Conservation (phyloP, 2,888 invertebrate genomes). For the Macrophya alboannulata region DNA sequence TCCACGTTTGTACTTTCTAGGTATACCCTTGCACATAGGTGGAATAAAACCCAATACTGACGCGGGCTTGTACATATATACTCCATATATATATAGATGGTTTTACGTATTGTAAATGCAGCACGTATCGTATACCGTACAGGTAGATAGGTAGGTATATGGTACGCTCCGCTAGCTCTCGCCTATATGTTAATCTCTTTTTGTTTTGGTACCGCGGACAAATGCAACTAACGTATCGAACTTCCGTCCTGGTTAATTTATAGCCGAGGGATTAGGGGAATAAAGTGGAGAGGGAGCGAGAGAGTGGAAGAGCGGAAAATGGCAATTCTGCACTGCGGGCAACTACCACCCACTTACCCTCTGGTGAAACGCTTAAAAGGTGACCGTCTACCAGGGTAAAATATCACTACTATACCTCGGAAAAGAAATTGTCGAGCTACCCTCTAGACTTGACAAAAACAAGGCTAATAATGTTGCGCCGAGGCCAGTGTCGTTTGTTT, state of each 20-base stretch:
- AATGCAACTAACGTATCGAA: slow-evolving; percentile 71
- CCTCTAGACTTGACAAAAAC: slow-evolving; percentile 72
- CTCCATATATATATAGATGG: background rate
- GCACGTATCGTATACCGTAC: background rate
- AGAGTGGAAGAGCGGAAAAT: slow-evolving; percentile 69
- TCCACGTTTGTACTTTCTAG: slow-evolving; percentile 17
- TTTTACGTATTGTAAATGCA: background rate
- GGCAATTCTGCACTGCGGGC: slow-evolving; percentile 75
- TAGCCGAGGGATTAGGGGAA: slow-evolving; percentile 74
- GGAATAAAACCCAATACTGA: slow-evolving; percentile 10
- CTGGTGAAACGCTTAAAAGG: slow-evolving; percentile 63
- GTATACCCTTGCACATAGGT: background rate
- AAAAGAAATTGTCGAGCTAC: slow-evolving; percentile 50
- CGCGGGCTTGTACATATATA: background rate
- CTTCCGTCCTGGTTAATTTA: slow-evolving; percentile 74
- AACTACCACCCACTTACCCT: slow-evolving; percentile 65
- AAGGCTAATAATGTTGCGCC: slow-evolving; percentile 72
- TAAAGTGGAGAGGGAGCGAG: slow-evolving; percentile 64
- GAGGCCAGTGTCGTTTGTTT: slow-evolving; percentile 43
- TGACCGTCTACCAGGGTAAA: slow-evolving; percentile 66
- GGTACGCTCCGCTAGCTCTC: slow-evolving; percentile 34
- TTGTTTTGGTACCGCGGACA: slow-evolving; percentile 52
- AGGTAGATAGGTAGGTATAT: slow-evolving; percentile 8
- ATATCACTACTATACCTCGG: slow-evolving; percentile 69
- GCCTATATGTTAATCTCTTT: slow-evolving; percentile 54